These are phyloP conservation scores for Tenualosa thibaudeaui DNA, from an alignment of 2,797 vertebrate genomes.

Conservation along the genomic window DNA sequence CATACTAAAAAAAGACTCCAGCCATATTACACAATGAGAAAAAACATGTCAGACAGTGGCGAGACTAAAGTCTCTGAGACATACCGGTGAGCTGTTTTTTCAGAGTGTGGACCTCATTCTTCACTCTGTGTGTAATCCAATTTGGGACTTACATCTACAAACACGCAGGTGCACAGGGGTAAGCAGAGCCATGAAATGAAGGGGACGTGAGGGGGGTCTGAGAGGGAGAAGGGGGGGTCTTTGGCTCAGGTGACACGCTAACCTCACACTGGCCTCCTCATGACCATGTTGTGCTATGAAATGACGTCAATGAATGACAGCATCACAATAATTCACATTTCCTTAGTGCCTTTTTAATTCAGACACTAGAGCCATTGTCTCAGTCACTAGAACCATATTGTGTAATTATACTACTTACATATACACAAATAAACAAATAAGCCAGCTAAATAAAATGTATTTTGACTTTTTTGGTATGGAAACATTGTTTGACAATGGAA, in stretches of 20 bases:
- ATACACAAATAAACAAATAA: neutral
- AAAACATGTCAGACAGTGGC: conserved; percentile 16
- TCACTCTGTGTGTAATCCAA: neutral
- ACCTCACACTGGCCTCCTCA: neutral
- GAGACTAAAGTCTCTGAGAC: neutral
- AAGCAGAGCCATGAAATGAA: neutral
- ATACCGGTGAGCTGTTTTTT: neutral
- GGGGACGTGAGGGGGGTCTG: neutral
- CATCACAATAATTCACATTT: neutral
- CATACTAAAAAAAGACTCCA: neutral
- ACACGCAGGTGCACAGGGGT: neutral
- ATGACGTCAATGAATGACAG: neutral
- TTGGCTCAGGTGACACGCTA: neutral
- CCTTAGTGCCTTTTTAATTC: neutral
- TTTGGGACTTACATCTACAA: neutral
- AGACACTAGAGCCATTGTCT: neutral
- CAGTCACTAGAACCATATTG: neutral
- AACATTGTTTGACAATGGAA: neutral
- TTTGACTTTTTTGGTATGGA: neutral
- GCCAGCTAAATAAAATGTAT: neutral
- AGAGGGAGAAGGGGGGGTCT: neutral
- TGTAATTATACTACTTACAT: neutral
- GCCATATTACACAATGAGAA: neutral
- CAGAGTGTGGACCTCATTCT: conserved; percentile 1
- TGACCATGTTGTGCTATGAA: neutral